Percentiles rank a stretch among this genome's conserved stretches.
These are phyloP conservation scores for Ibidorhyncha struthersii DNA, from an alignment of 2,113 vertebrate species.

Conservation along the genomic window DNA sequence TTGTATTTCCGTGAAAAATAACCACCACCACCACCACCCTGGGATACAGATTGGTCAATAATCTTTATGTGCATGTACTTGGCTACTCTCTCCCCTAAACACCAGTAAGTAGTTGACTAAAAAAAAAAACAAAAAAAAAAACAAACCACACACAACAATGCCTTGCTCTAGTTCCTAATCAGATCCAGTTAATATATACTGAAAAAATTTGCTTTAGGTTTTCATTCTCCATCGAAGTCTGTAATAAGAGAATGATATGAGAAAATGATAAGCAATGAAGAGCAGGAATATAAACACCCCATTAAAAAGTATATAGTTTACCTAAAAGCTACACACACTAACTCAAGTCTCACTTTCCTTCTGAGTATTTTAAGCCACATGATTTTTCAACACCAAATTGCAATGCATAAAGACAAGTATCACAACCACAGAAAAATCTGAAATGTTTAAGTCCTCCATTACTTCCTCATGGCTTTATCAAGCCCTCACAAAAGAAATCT, in stretches of 20 bases:
- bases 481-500: not conserved
- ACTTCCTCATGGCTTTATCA: not conserved
- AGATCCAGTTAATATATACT: not conserved
- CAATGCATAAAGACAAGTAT: not conserved
- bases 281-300: not conserved
- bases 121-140: too few relatives aligned
- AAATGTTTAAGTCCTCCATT: not conserved
- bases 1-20: not conserved
- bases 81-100: not conserved
- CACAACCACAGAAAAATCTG: not conserved
- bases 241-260: not conserved
- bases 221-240: not conserved
- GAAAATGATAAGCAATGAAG: accelerated
- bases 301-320: not conserved
- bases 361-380: not conserved
- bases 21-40: too few relatives aligned
- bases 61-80: not conserved
- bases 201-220: not conserved
- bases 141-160: not conserved
- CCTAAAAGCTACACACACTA: not conserved
- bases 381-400: not conserved
- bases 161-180: not conserved
- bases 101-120: not conserved
- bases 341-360: not conserved
- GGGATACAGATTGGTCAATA: not conserved